Evolutionary conservation across 2,888 invertebrate genomes (phyloP).

Genomic region (Chymomyza caudatula): DNA sequence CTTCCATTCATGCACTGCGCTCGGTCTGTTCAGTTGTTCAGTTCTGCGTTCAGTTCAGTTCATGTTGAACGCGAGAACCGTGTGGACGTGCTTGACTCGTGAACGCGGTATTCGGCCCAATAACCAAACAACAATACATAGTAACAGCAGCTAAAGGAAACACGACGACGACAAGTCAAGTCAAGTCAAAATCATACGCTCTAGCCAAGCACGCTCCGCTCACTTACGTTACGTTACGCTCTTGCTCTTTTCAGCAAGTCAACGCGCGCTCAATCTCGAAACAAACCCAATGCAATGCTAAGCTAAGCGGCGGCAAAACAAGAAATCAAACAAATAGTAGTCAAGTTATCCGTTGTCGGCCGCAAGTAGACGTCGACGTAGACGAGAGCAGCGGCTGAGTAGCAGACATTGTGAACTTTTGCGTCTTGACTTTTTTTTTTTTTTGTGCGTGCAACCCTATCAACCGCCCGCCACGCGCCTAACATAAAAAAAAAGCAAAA

Average conservation of each 20-base stretch:
- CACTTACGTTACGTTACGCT: conserved; percentile 41
- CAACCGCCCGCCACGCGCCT: neutral
- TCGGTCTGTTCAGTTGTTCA: conserved; percentile 56
- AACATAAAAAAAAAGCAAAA: neutral
- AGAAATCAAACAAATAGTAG: neutral
- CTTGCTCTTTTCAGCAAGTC: conserved; percentile 13
- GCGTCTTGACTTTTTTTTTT: neutral
- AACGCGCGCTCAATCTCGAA: neutral
- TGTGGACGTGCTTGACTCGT: conserved; percentile 70
- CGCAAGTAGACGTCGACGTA: neutral
- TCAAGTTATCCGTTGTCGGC: too few species aligned
- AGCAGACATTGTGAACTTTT: neutral
- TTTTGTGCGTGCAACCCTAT: neutral
- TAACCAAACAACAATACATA: neutral
- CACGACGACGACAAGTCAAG: neutral
- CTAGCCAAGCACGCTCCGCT: conserved; percentile 33
- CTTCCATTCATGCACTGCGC: conserved; percentile 44
- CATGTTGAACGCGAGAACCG: conserved; percentile 77
- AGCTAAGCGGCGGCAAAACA: neutral
- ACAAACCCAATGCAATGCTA: neutral
- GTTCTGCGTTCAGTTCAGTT: conserved; percentile 63
- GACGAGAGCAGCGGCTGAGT: too few species aligned
- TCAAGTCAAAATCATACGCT: neutral
- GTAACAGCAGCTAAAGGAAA: conserved; percentile 11
- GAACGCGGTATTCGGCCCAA: conserved; percentile 16